Percentiles rank a stretch among this genome's conserved stretches.
Evolutionary conservation across 2,797 vertebrate genomes (phyloP).

Genomic region (Carcharodon carcharias): DNA sequence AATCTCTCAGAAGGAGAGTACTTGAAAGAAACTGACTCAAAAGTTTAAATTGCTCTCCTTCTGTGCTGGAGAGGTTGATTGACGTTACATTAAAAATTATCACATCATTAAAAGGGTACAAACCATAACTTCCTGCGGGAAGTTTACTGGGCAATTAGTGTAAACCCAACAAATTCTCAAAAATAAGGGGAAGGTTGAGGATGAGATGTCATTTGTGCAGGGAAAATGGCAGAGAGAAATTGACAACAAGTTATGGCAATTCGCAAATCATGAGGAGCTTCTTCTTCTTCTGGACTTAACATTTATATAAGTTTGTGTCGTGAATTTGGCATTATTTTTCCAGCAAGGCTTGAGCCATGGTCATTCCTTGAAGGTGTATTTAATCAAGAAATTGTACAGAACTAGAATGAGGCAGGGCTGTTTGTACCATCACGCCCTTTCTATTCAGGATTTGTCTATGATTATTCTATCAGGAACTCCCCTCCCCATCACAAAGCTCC

Average conservation of each 20-base stretch:
- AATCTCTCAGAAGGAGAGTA: too few species aligned
- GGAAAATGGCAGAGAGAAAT: not conserved
- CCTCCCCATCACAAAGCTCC: not conserved
- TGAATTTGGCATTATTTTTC: not conserved
- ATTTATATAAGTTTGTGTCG: not conserved
- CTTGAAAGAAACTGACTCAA: too few species aligned
- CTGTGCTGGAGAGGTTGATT: not conserved
- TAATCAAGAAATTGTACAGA: not conserved
- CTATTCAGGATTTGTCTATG: not conserved
- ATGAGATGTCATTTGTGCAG: not conserved
- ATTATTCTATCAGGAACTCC: not conserved
- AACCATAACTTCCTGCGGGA: not conserved
- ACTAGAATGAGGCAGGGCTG: not conserved
- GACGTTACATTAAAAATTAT: not conserved
- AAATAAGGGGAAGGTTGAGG: not conserved
- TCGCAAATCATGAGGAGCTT: not conserved
- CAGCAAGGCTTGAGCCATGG: not conserved
- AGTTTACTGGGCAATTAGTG: not conserved
- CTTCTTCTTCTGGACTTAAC: not conserved
- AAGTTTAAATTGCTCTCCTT: not conserved
- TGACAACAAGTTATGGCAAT: not conserved
- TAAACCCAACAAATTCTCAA: not conserved
- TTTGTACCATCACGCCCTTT: not conserved
- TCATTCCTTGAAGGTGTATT: not conserved
- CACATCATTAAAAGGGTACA: not conserved